phyloP scores from a whole-genome alignment of 1,140 invertebrate species.

The Tetragonula clypearis region DNA sequence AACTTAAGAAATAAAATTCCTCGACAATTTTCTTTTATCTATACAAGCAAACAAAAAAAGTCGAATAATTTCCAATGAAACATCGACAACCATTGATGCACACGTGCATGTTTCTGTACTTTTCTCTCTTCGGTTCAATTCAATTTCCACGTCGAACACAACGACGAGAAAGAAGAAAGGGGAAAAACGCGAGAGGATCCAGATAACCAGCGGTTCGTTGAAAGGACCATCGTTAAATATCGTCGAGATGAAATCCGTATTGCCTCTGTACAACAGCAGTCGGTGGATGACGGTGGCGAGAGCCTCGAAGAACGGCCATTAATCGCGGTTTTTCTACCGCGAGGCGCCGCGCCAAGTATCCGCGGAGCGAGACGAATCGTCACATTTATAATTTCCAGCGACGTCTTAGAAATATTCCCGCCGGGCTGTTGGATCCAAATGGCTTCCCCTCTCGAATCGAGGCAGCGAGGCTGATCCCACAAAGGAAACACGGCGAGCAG shows the following conservation, averaged over 20 bases:
- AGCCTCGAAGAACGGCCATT: not conserved
- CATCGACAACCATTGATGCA: too few species aligned
- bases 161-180: not conserved
- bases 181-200: not conserved
- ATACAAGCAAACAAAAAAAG: not conserved
- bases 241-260: not conserved
- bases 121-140: too few species aligned
- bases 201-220: not conserved
- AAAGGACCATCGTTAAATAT: not conserved
- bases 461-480: slow-evolving; percentile 11
- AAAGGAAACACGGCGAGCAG: slow-evolving; percentile 52
- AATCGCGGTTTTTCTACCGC: not conserved
- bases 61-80: not conserved
- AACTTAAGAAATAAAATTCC: not conserved
- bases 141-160: not conserved
- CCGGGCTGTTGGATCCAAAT: slow-evolving; percentile 33
- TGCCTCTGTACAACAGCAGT: too few species aligned
- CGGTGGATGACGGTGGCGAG: too few species aligned
- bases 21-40: not conserved
- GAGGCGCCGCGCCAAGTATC: slow-evolving; percentile 3
- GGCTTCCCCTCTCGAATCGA: slow-evolving; percentile 28
- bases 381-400: slow-evolving; percentile 41
- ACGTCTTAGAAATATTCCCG: slow-evolving; percentile 28
- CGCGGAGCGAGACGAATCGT: slow-evolving; percentile 48
- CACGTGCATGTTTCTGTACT: too few species aligned